Conservation (phyloP, 2,797 vertebrate species). For the Rhodeus uyekii region DNA sequence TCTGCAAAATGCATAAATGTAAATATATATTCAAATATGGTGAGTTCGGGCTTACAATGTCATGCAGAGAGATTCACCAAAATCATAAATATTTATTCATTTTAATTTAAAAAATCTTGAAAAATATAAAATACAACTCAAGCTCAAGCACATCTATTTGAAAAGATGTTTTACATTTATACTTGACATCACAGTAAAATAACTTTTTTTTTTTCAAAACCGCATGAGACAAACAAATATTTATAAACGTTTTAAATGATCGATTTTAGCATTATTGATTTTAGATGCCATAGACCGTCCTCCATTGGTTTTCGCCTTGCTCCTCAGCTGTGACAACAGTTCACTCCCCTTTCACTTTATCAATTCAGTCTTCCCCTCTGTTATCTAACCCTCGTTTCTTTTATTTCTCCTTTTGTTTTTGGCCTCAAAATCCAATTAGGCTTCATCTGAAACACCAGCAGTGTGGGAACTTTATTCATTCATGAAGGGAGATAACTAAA, state of each 20-base stretch:
- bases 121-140: no score
- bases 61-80: neutral
- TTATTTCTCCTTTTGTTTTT: conserved; percentile 62
- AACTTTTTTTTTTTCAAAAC: neutral
- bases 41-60: neutral
- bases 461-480: conserved; percentile 77
- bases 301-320: conserved; percentile 67
- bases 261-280: neutral
- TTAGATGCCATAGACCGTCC: conserved; percentile 34
- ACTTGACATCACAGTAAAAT: neutral
- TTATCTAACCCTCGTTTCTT: conserved; percentile 71
- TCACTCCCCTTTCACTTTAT: conserved; percentile 59
- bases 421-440: conserved; percentile 78
- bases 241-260: neutral
- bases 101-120: neutral
- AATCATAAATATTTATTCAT: neutral
- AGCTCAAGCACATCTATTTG: neutral
- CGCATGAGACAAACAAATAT: neutral
- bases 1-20: no score
- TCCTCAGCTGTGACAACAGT: conserved; percentile 56
- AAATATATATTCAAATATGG: no score
- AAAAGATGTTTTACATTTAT: neutral
- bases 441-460: conserved; percentile 74
- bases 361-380: conserved; percentile 54
- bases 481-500: conserved; percentile 77